phyloP scores from a whole-genome alignment of 92 coral and sea anemone species.

The Blastomussa wellsi region DNA sequence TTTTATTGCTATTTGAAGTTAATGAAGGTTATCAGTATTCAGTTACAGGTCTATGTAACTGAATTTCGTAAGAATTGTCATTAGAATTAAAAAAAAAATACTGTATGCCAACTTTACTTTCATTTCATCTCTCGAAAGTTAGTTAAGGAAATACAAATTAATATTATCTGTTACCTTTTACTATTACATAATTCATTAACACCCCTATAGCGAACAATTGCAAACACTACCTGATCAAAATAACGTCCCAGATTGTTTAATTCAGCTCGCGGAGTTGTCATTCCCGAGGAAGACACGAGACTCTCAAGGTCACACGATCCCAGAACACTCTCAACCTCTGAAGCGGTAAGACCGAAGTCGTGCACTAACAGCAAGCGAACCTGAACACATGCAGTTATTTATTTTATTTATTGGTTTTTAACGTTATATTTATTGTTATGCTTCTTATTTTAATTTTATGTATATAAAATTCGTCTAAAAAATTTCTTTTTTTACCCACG shows the following conservation, averaged over 20 bases:
- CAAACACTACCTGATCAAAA: conserved; percentile 36
- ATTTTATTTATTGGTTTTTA: not conserved
- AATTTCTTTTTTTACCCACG: not conserved
- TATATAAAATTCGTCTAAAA: not conserved
- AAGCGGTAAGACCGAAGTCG: conserved; percentile 74
- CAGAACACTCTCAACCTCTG: conserved; percentile 78
- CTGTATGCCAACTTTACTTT: not conserved
- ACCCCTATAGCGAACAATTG: not conserved
- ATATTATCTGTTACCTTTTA: not conserved
- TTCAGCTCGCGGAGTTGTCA: conserved; percentile 34
- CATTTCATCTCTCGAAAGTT: not conserved
- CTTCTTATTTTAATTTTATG: not conserved
- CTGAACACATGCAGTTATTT: conserved; percentile 37
- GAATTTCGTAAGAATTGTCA: not conserved
- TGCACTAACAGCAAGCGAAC: conserved; percentile 76
- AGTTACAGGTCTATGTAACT: not conserved
- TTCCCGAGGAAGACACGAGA: conserved; percentile 34
- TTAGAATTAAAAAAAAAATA: not conserved
- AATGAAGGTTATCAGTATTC: not conserved
- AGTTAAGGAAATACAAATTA: not conserved
- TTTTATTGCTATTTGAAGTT: not conserved
- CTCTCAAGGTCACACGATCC: conserved; percentile 50
- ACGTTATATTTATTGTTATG: not conserved
- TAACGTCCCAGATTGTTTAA: conserved; percentile 36
- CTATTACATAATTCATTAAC: not conserved